Evolutionary conservation across 2,113 vertebrate genomes (phyloP).

Genomic region (Edolisoma coerulescens): DNA sequence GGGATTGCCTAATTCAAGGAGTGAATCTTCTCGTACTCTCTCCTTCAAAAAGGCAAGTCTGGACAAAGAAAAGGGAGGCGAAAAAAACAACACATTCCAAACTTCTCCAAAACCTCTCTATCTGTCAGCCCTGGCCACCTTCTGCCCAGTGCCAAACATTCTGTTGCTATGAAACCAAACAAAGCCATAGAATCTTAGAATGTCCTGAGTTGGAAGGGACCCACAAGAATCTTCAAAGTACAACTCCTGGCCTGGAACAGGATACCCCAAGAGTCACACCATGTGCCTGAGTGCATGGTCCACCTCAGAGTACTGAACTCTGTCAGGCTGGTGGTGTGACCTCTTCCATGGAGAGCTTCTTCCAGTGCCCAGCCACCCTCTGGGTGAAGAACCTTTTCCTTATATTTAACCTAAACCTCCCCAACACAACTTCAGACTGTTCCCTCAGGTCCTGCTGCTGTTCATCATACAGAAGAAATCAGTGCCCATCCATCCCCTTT

Average conservation of each 20-base stretch:
- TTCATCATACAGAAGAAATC: background rate
- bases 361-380: background rate
- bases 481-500: background rate
- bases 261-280: background rate
- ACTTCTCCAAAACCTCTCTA: background rate
- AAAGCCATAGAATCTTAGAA: background rate
- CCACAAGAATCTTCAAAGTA: background rate
- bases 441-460: fast-evolving
- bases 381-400: background rate
- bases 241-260: background rate
- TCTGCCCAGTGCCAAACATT: background rate
- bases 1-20: background rate
- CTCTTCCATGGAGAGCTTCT: background rate
- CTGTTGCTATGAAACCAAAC: background rate
- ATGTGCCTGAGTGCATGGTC: background rate
- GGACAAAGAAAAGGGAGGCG: background rate
- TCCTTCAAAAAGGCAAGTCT: background rate
- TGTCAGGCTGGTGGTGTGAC: background rate
- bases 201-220: background rate
- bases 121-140: background rate
- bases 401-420: background rate
- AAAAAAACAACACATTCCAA: fast-evolving
- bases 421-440: background rate
- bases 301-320: background rate
- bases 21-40: background rate